Conservation (phyloP, 2,888 invertebrate species). For the Scelioninae gen. 2 region DNA sequence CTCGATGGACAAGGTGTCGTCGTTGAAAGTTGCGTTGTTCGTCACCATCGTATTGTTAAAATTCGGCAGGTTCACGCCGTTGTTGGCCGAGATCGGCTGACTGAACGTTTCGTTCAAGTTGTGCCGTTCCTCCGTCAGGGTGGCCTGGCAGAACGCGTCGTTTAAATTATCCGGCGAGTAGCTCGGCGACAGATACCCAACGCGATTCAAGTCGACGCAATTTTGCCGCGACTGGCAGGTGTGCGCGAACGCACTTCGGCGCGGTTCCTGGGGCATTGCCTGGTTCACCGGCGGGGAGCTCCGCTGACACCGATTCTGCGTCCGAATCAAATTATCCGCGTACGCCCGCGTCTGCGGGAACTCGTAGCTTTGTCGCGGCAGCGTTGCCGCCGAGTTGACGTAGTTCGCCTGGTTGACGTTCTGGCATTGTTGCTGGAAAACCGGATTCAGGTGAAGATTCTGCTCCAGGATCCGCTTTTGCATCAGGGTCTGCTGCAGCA, state of each 20-base stretch:
- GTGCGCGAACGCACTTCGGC: slow-evolving; percentile 64
- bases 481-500: slow-evolving; percentile 66
- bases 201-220: slow-evolving; percentile 60
- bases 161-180: slow-evolving; percentile 72
- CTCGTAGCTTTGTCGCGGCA: slow-evolving; percentile 13
- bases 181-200: slow-evolving; percentile 64
- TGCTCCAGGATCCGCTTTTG: slow-evolving; percentile 65
- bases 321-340: slow-evolving; percentile 64
- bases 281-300: slow-evolving; percentile 62
- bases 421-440: slow-evolving; percentile 60
- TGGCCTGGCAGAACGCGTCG: slow-evolving; percentile 69
- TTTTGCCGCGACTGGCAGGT: slow-evolving; percentile 64
- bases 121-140: slow-evolving; percentile 63
- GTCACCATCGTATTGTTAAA: slow-evolving; percentile 70
- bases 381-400: neutral
- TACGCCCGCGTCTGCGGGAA: slow-evolving; percentile 40
- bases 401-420: slow-evolving; percentile 56
- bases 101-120: slow-evolving; percentile 70
- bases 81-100: slow-evolving; percentile 53
- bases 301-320: slow-evolving; percentile 69
- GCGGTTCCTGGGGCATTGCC: slow-evolving; percentile 72
- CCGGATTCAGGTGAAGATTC: slow-evolving; percentile 63
- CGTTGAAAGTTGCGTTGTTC: slow-evolving; percentile 74
- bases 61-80: slow-evolving; percentile 62
- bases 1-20: slow-evolving; percentile 72